Conservation (phyloP, 2,113 vertebrate genomes). For the Tyto alba region DNA sequence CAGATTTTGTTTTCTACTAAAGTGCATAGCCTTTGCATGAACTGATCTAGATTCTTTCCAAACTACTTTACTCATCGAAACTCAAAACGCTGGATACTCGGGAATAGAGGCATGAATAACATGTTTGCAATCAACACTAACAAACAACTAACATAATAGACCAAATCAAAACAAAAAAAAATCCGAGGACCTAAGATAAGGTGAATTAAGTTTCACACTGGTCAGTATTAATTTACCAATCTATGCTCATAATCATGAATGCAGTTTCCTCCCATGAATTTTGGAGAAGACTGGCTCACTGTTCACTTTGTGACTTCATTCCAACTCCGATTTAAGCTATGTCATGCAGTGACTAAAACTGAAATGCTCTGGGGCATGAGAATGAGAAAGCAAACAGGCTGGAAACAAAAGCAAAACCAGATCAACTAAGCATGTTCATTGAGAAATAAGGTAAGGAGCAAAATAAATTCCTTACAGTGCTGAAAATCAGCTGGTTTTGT, state of each 20-base stretch:
- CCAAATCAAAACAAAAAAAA: neutral
- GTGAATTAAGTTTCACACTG: neutral
- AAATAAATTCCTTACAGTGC: neutral
- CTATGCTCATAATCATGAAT: neutral
- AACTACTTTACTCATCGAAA: neutral
- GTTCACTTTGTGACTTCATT: neutral
- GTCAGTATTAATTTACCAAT: neutral
- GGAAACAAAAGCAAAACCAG: neutral
- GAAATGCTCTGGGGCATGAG: neutral
- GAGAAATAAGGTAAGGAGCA: neutral
- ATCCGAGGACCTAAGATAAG: neutral
- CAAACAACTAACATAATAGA: neutral
- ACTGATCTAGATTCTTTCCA: neutral
- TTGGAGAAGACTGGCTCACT: neutral
- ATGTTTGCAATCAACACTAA: neutral
- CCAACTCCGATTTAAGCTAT: neutral
- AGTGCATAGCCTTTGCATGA: neutral
- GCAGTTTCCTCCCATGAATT: neutral
- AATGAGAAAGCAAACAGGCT: neutral
- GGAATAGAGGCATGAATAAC: neutral
- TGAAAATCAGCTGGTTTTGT: neutral
- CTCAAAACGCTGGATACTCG: neutral
- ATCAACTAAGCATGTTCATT: neutral
- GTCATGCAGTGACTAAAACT: neutral
- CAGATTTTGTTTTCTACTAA: neutral